These are phyloP conservation scores for Cheiracanthium punctorium DNA, from an alignment of 2,888 invertebrate species.

Conservation along the genomic window DNA sequence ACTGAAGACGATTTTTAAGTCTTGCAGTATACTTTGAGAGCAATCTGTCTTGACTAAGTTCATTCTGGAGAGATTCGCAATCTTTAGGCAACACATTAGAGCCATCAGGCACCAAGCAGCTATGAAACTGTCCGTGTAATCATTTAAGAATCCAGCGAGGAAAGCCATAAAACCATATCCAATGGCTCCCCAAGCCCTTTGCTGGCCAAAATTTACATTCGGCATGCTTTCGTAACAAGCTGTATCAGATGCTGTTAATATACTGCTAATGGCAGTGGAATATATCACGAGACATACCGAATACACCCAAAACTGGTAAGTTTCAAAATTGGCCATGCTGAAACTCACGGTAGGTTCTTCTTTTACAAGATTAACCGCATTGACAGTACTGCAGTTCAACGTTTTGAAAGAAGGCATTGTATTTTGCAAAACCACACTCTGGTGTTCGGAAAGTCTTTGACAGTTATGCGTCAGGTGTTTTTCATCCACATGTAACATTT, in stretches of 20 bases:
- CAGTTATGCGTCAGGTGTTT: too few relatives aligned
- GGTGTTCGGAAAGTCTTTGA: not conserved
- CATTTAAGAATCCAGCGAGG: conserved; percentile 32
- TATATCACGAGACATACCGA: conserved; percentile 39
- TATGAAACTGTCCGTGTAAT: conserved; percentile 11
- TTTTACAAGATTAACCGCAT: not conserved
- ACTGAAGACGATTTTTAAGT: conserved; percentile 13
- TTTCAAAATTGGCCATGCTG: not conserved
- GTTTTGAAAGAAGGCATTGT: not conserved
- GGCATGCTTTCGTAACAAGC: conserved; percentile 63
- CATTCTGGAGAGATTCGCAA: conserved; percentile 27
- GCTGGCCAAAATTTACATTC: conserved; percentile 52
- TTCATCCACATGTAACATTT: too few relatives aligned
- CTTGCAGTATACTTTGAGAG: conserved; percentile 26
- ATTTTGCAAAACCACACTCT: not conserved
- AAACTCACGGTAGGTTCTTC: not conserved
- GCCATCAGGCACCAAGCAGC: conserved; percentile 12
- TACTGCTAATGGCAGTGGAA: conserved; percentile 32
- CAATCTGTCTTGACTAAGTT: conserved; percentile 23
- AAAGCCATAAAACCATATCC: conserved; percentile 60
- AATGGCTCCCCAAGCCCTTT: conserved; percentile 69
- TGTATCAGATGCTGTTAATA: conserved; percentile 68
- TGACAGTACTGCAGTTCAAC: not conserved
- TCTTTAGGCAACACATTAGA: not conserved
- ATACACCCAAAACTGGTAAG: conserved; percentile 63